Conservation (phyloP, 2,113 vertebrate genomes). For the Lycaon pictus region DNA sequence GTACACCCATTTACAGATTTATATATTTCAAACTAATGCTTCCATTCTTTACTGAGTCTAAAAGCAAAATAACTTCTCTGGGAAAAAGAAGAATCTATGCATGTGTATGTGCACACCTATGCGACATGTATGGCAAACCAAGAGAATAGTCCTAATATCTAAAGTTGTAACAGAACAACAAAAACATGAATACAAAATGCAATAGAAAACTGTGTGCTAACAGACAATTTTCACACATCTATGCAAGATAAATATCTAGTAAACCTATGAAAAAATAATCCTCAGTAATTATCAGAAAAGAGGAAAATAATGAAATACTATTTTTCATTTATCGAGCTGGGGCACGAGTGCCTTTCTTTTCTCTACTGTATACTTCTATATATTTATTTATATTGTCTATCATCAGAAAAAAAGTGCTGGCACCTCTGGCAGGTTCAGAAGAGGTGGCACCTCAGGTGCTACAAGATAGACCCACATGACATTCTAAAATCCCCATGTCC, state of each 20-base stretch:
- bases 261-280: not conserved
- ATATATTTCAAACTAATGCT: not conserved
- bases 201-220: not conserved
- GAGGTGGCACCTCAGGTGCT: too few relatives aligned
- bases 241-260: not conserved
- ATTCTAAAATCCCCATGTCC: not conserved
- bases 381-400: not conserved
- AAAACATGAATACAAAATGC: not conserved
- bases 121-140: not conserved
- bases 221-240: not conserved
- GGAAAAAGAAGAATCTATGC: not conserved
- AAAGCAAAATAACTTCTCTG: not conserved
- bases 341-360: not conserved
- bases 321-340: not conserved
- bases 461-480: not conserved
- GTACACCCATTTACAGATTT: not conserved
- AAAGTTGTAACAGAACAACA: not conserved
- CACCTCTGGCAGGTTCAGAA: not conserved
- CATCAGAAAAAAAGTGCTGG: too few relatives aligned
- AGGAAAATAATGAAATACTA: not conserved
- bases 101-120: not conserved
- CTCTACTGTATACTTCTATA: not conserved
- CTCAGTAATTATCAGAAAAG: not conserved
- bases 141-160: not conserved
- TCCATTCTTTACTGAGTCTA: not conserved